Percentiles rank a stretch among this genome's conserved stretches.
These are phyloP conservation scores for Ditylenchus weischeri DNA, from an alignment of 2,888 invertebrate species.

Conservation along the genomic window DNA sequence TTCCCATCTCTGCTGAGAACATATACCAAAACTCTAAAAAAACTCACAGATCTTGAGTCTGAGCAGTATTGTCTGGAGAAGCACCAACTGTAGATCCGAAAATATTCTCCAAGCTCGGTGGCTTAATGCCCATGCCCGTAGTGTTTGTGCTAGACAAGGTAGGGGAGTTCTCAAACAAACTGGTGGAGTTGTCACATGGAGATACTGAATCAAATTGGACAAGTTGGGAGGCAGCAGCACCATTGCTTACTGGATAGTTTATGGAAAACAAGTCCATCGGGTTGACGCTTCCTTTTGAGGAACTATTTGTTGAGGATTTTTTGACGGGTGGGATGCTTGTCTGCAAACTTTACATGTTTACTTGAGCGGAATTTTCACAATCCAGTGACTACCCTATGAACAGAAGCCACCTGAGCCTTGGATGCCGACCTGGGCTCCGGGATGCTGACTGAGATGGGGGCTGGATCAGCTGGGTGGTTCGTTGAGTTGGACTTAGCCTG, in stretches of 20 bases:
- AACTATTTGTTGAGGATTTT: too few relatives aligned
- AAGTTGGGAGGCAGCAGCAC: not conserved
- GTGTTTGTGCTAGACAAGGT: slow-evolving; percentile 16
- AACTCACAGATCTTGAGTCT: too few relatives aligned
- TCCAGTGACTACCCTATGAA: not conserved
- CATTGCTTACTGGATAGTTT: not conserved
- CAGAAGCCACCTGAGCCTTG: not conserved
- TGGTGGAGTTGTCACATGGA: not conserved
- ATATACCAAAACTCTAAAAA: too few relatives aligned
- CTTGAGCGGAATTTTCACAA: too few relatives aligned
- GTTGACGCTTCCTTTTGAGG: not conserved
- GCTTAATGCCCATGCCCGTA: slow-evolving; percentile 10
- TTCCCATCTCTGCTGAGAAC: too few relatives aligned
- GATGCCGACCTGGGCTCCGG: not conserved
- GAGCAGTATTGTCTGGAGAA: too few relatives aligned
- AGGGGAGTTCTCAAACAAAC: not conserved
- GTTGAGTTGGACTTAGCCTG: not conserved
- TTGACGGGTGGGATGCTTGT: not conserved
- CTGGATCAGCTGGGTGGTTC: not conserved
- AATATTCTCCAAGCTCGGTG: slow-evolving; percentile 24
- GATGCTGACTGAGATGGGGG: slow-evolving; percentile 4
- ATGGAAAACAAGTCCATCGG: slow-evolving; percentile 3
- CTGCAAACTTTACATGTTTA: not conserved
- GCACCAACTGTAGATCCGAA: slow-evolving; percentile 18
- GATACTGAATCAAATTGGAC: not conserved